phyloP scores from a whole-genome alignment of 2,797 vertebrate species.

The Oryzias sinensis region DNA sequence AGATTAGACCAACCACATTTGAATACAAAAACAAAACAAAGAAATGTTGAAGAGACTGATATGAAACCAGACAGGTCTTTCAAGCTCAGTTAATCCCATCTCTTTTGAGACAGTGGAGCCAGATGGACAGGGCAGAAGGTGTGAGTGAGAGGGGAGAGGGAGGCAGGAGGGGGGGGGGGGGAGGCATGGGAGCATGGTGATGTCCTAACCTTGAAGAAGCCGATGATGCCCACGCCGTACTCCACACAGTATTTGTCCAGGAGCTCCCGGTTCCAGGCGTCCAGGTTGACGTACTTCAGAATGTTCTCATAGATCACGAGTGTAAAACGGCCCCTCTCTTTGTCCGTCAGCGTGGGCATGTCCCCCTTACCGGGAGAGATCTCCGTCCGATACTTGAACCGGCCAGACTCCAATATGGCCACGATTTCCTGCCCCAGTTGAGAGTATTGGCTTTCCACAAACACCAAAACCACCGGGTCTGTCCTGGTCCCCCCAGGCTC shows the following conservation, averaged over 20 bases:
- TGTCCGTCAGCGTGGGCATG: conserved; percentile 96
- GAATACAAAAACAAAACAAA: conserved; percentile 35
- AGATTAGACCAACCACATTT: conserved; percentile 33
- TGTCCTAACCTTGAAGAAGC: conserved; percentile 95
- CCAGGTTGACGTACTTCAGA: conserved; percentile 97
- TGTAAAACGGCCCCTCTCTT: conserved; percentile 92
- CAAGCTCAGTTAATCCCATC: conserved; percentile 63
- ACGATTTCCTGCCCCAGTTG: conserved; percentile 98
- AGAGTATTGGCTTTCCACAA: conserved; percentile 98
- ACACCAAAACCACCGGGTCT: conserved; percentile 94
- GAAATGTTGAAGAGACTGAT: conserved; percentile 46
- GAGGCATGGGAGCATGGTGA: conserved; percentile 40
- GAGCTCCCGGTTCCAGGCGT: conserved; percentile 98
- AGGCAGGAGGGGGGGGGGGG: conserved; percentile 22
- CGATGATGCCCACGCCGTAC: conserved; percentile 96
- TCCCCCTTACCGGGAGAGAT: conserved; percentile 97
- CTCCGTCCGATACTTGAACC: conserved; percentile 95
- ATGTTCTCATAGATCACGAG: conserved; percentile 98
- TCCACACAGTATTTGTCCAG: conserved; percentile 99
- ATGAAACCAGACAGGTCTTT: conserved; percentile 57
- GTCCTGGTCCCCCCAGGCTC: conserved; percentile 84
- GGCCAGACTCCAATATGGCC: conserved; percentile 94
- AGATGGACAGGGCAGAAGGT: conserved; percentile 76
- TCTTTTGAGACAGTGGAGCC: conserved; percentile 64
- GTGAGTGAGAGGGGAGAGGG: conserved; percentile 49